These are phyloP conservation scores for Phaenicophaeus curvirostris DNA, from an alignment of 2,797 vertebrate species.

Conservation along the genomic window DNA sequence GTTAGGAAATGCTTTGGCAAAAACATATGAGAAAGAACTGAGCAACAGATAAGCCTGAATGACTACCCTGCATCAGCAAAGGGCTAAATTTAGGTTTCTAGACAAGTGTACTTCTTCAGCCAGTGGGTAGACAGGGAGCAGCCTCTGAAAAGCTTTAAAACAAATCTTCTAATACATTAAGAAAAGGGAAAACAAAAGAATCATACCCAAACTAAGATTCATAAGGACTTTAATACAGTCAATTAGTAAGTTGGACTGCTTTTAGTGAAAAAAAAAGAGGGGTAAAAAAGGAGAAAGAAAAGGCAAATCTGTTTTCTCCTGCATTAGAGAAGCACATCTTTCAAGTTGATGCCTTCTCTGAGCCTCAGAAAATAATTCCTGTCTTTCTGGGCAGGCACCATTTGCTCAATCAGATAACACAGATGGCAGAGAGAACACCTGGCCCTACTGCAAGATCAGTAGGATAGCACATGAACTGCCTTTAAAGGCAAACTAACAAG, in stretches of 20 bases:
- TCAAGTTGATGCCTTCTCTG: neutral
- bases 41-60: slow-evolving; percentile 15
- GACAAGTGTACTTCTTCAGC: neutral
- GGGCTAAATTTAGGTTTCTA: neutral
- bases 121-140: neutral
- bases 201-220: neutral
- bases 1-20: slow-evolving; percentile 10
- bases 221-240: neutral
- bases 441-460: neutral
- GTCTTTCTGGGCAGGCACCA: neutral
- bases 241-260: neutral
- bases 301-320: neutral
- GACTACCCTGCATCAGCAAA: neutral
- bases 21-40: neutral
- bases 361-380: neutral
- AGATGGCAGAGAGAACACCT: neutral
- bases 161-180: neutral
- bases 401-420: rapidly evolving
- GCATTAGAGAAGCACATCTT: neutral
- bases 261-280: neutral
- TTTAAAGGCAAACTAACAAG: neutral
- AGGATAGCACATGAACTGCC: neutral
- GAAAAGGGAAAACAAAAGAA: neutral
- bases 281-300: too few species aligned
- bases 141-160: neutral